phyloP scores from a whole-genome alignment of 2,797 vertebrate species.

The Gallinago stenura region DNA sequence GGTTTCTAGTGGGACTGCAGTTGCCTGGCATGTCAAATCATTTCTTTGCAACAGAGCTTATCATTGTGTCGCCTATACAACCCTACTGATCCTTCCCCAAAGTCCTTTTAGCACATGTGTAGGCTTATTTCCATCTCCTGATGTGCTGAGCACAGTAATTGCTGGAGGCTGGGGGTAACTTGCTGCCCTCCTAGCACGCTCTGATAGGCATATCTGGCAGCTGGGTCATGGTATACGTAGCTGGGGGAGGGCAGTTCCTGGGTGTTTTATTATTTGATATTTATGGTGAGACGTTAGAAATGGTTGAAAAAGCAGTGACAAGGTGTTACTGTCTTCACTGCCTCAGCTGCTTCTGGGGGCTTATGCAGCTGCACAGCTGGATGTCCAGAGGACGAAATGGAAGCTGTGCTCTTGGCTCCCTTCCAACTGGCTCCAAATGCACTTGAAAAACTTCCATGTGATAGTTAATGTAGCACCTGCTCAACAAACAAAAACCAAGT shows the following conservation, averaged over 20 bases:
- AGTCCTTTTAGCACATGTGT: constrained; percentile 68
- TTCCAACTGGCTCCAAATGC: constrained; percentile 74
- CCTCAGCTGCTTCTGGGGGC: constrained; percentile 77
- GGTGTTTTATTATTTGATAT: constrained; percentile 33
- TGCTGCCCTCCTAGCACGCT: not conserved
- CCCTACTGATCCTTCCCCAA: constrained; percentile 66
- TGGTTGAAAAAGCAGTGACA: constrained; percentile 69
- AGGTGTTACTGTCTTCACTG: constrained; percentile 74
- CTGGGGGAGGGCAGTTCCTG: not conserved
- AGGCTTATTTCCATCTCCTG: constrained; percentile 51
- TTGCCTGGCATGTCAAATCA: constrained; percentile 70
- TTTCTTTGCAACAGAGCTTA: constrained; percentile 73
- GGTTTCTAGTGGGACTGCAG: constrained; percentile 59
- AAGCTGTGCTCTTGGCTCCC: constrained; percentile 66
- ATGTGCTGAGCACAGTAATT: constrained; percentile 41
- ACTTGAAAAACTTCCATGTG: constrained; percentile 76
- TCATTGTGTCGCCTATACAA: constrained; percentile 62
- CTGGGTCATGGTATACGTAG: not conserved
- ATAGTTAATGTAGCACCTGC: constrained; percentile 79
- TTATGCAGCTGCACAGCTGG: constrained; percentile 81
- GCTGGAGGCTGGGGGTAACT: constrained; percentile 38
- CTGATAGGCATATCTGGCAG: constrained; percentile 63
- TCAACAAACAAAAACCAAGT: constrained; percentile 70
- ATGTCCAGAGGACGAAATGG: constrained; percentile 69
- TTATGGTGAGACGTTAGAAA: constrained; percentile 33